phyloP scores from a whole-genome alignment of 2,113 vertebrate species.

The Centropus bengalensis region DNA sequence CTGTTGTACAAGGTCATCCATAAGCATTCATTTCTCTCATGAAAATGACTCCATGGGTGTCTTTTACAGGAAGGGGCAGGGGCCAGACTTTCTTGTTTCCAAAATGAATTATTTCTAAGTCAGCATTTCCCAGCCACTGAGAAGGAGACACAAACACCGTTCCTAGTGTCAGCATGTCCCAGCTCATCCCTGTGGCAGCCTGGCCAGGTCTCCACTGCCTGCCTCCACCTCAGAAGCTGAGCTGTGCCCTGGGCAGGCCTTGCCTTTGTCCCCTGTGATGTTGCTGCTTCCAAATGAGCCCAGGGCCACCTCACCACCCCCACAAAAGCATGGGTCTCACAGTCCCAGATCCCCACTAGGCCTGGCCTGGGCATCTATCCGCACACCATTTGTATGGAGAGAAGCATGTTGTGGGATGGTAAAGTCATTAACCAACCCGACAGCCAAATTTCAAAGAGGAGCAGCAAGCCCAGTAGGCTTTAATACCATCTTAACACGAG shows the following conservation, averaged over 20 bases:
- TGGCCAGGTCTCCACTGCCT: rapidly evolving
- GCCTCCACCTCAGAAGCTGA: not conserved
- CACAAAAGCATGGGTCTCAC: not conserved
- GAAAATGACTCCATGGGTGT: not conserved
- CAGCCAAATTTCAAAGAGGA: not conserved
- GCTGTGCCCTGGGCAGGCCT: rapidly evolving
- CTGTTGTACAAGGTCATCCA: not conserved
- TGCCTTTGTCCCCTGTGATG: not conserved
- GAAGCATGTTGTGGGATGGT: not conserved
- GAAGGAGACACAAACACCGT: not conserved
- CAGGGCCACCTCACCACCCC: not conserved
- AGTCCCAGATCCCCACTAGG: not conserved
- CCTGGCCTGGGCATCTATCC: not conserved
- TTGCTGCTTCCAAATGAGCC: not conserved
- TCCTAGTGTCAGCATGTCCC: not conserved
- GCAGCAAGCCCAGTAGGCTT: not conserved
- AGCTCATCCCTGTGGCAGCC: not conserved
- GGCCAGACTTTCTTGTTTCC: not conserved
- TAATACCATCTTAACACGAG: not conserved
- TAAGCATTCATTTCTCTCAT: not conserved
- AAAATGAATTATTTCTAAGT: not conserved
- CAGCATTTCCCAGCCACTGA: not conserved
- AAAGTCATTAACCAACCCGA: not conserved
- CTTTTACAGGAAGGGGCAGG: not conserved
- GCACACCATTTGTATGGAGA: not conserved